Conservation (phyloP, 2,888 invertebrate genomes). For the Netelia melanura region DNA sequence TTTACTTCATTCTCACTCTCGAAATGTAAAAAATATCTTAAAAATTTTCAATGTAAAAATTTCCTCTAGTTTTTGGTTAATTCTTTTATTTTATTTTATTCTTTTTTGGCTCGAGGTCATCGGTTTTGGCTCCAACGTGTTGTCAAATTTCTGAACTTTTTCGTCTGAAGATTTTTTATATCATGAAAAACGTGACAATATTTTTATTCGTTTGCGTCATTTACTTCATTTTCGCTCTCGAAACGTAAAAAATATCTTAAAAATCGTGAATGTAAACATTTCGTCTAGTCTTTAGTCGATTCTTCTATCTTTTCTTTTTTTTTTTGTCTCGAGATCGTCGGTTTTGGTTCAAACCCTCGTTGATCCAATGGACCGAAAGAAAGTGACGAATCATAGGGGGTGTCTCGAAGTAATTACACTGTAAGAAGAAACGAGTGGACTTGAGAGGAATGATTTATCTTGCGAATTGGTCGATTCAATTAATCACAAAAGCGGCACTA, state of each 20-base stretch:
- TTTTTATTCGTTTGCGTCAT: neutral
- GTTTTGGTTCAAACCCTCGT: neutral
- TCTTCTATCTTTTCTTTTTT: too few species aligned
- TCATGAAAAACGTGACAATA: neutral
- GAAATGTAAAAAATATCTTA: neutral
- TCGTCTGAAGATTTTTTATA: neutral
- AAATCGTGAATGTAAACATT: neutral
- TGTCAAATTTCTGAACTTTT: too few species aligned
- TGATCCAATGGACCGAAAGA: neutral
- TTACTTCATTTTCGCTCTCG: neutral
- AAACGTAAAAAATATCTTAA: neutral
- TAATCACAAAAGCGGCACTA: slow-evolving; percentile 51
- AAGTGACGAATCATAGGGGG: slow-evolving; percentile 1
- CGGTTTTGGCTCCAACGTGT: too few species aligned
- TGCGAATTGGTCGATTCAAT: slow-evolving; percentile 44
- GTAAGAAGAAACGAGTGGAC: slow-evolving; percentile 1
- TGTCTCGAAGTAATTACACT: slow-evolving; percentile 18
- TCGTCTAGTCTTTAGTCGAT: neutral
- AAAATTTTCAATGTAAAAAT: neutral
- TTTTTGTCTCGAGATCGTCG: too few species aligned
- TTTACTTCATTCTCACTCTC: neutral
- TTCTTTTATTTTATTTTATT: too few species aligned
- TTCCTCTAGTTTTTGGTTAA: neutral
- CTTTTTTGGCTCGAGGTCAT: too few species aligned
- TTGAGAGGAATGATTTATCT: slow-evolving; percentile 34